Conservation (phyloP, 2,113 vertebrate species). For the Anolis sagrei region DNA sequence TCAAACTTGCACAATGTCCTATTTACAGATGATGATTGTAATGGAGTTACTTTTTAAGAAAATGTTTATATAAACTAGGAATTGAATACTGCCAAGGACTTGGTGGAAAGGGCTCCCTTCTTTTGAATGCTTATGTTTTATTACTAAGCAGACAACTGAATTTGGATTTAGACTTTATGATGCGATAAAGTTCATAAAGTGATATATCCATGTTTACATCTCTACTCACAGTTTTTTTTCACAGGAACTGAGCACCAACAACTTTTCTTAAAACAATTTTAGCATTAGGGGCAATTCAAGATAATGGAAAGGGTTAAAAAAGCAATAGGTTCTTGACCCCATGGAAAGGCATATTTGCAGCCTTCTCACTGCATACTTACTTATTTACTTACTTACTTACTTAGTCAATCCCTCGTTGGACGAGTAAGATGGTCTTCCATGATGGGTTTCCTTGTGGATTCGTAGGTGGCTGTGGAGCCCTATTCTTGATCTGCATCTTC, state of each 20-base stretch:
- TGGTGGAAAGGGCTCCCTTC: background rate
- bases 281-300: background rate
- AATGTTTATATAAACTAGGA: background rate
- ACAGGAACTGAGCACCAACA: background rate
- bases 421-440: no score
- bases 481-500: no score
- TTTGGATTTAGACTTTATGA: slow-evolving; percentile 19
- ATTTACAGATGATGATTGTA: background rate
- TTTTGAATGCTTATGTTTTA: background rate
- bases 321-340: background rate
- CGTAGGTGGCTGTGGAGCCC: no score
- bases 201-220: background rate
- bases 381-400: no score
- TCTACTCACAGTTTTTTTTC: slow-evolving; percentile 5
- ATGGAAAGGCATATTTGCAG: background rate
- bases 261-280: background rate
- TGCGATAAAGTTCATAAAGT: no score
- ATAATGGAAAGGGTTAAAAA: background rate
- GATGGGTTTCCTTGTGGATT: no score
- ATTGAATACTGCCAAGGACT: no score
- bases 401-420: no score
- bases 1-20: background rate
- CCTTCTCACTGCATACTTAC: background rate
- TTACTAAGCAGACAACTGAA: background rate
- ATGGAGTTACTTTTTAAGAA: background rate